Conservation (phyloP, 2,797 vertebrate species). For the Malacoraja senta region DNA sequence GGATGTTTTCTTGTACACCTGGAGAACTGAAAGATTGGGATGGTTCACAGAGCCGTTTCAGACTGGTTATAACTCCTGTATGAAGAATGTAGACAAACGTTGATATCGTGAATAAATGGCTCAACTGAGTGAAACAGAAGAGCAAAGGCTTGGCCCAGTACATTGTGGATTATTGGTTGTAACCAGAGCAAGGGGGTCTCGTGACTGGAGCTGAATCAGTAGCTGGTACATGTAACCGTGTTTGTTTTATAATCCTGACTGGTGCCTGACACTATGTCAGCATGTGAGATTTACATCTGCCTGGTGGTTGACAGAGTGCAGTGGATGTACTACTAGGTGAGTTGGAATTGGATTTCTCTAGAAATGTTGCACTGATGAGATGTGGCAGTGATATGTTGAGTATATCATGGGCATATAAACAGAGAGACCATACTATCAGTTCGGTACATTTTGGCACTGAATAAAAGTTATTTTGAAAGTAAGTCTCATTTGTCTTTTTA, state of each 20-base stretch:
- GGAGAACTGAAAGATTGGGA: background rate
- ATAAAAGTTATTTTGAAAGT: constrained; percentile 22
- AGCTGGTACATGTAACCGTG: background rate
- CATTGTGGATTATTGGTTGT: background rate
- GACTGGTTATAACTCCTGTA: background rate
- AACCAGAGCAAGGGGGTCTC: background rate
- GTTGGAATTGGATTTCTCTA: background rate
- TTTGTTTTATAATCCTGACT: background rate
- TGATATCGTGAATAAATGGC: background rate
- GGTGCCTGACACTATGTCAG: background rate
- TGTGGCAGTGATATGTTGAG: background rate
- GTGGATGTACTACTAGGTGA: background rate
- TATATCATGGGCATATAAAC: background rate
- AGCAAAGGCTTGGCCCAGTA: background rate
- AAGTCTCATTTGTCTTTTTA: background rate
- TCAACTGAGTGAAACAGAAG: background rate
- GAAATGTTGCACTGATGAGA: constrained; percentile 6
- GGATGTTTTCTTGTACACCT: background rate
- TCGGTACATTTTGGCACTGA: constrained; percentile 18
- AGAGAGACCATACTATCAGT: background rate
- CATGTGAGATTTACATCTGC: background rate
- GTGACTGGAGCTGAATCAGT: background rate
- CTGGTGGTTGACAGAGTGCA: background rate
- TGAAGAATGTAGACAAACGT: background rate
- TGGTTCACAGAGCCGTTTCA: background rate